Percentiles rank a stretch among this genome's conserved stretches.
Conservation (phyloP, 2,888 invertebrate genomes). For the Philopedon plagiatum region DNA sequence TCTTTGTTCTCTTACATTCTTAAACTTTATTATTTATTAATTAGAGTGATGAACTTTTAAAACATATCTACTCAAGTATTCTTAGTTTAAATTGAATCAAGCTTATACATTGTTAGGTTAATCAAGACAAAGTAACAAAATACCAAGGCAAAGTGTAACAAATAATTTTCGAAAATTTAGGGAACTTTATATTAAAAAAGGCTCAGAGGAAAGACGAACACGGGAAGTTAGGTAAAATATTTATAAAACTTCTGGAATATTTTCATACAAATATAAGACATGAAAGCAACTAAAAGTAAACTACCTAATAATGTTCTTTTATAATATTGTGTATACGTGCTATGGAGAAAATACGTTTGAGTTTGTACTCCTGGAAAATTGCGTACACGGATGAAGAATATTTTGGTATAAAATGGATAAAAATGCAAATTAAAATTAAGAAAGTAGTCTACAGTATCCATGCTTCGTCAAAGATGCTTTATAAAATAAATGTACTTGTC, state of each 20-base stretch:
- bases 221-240: conserved; percentile 1
- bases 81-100: neutral
- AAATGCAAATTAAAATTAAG: no score
- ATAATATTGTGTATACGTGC: conserved; percentile 17
- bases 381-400: neutral
- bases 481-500: no score
- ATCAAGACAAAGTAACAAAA: conserved; percentile 4
- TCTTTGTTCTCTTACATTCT: neutral
- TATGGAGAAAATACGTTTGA: neutral
- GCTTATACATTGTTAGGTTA: neutral
- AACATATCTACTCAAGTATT: neutral
- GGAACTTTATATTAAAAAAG: neutral
- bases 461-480: no score
- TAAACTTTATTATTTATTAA: neutral
- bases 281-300: conserved; percentile 22
- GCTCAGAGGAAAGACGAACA: neutral
- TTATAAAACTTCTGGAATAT: conserved; percentile 19
- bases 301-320: conserved; percentile 18
- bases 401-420: no score
- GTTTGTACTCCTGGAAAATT: neutral
- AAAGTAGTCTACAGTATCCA: no score
- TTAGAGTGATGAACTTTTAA: neutral
- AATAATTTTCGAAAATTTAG: neutral
- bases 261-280: conserved; percentile 11
- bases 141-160: neutral